These are phyloP conservation scores for Nemoura dubitans DNA, from an alignment of 2,888 invertebrate species.

Conservation along the genomic window DNA sequence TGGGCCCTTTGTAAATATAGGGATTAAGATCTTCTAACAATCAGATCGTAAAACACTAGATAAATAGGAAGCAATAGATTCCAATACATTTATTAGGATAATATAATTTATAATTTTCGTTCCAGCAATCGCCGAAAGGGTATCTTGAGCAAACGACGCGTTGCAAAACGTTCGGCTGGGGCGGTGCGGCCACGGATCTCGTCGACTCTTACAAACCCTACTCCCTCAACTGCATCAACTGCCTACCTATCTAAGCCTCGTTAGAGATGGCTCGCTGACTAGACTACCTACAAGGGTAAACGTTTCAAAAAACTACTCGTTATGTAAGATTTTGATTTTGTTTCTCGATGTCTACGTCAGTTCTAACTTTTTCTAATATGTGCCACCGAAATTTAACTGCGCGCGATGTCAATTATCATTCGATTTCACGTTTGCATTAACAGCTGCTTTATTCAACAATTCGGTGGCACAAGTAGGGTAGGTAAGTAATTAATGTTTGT, in stretches of 20 bases:
- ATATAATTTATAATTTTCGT: not conserved
- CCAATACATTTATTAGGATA: not conserved
- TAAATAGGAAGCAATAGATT: constrained; percentile 10
- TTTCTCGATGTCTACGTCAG: not conserved
- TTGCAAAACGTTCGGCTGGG: not conserved
- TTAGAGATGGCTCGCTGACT: not conserved
- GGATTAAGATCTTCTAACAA: not conserved
- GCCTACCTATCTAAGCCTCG: not conserved
- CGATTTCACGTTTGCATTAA: not conserved
- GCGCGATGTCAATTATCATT: not conserved
- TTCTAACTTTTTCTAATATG: not conserved
- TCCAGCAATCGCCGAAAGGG: not conserved
- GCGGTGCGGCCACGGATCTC: constrained; percentile 1
- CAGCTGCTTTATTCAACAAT: not conserved
- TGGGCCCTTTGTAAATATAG: not conserved
- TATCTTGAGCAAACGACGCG: not conserved
- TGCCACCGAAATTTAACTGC: not conserved
- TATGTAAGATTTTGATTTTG: constrained; percentile 20
- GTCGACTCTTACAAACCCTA: not conserved
- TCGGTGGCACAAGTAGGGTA: not conserved
- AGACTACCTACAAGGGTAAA: constrained; percentile 30
- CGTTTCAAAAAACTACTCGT: constrained; percentile 39
- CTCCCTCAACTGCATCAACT: not conserved
- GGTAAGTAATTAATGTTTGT: not conserved
- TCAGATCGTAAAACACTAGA: not conserved